These are phyloP conservation scores for Lasius platythorax DNA, from an alignment of 2,888 invertebrate species.

Conservation along the genomic window DNA sequence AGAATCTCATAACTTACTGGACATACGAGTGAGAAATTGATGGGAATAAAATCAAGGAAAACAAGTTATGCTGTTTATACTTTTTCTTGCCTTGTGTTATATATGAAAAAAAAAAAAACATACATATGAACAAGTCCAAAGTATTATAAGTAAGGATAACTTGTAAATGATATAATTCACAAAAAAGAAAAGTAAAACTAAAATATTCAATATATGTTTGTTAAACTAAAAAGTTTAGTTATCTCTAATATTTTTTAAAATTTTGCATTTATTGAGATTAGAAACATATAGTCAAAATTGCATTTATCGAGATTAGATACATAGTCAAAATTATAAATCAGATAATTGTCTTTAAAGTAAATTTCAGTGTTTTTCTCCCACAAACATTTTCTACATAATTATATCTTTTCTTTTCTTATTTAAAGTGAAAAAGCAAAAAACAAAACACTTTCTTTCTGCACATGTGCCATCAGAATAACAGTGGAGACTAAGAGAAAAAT, in stretches of 20 bases:
- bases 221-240: not conserved
- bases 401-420: not conserved
- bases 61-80: not conserved
- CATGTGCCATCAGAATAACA: not conserved
- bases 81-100: not conserved
- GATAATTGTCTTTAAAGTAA: not conserved
- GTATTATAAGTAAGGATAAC: not conserved
- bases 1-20: not conserved
- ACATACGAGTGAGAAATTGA: not conserved
- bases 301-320: not conserved
- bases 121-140: not conserved
- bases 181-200: not conserved
- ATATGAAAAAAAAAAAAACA: not conserved
- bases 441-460: not conserved
- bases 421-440: not conserved
- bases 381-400: not conserved
- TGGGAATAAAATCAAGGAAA: constrained; percentile 25
- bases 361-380: not conserved
- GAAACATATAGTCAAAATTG: not conserved
- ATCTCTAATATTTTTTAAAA: not conserved
- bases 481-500: not conserved
- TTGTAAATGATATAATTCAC: not conserved
- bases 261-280: not conserved
- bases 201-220: not conserved
- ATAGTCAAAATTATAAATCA: not conserved